phyloP scores from a whole-genome alignment of 2,797 vertebrate species.

The Thripadectes ignobilis region DNA sequence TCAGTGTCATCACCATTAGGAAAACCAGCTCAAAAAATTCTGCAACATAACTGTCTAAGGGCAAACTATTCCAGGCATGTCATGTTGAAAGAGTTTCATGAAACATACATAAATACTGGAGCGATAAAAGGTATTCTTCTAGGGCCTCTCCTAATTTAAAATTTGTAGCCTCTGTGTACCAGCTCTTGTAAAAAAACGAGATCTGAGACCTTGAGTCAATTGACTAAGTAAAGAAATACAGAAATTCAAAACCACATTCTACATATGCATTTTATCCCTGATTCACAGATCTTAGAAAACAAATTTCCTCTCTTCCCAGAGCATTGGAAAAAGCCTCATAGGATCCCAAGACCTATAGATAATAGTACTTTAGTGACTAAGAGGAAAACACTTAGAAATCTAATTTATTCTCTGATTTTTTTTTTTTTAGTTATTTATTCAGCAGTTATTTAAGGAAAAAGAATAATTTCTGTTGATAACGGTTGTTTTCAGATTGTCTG shows the following conservation, averaged over 20 bases:
- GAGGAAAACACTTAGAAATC: neutral
- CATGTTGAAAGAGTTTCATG: neutral
- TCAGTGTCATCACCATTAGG: neutral
- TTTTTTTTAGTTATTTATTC: neutral
- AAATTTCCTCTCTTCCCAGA: neutral
- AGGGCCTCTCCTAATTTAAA: neutral
- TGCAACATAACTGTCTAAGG: neutral
- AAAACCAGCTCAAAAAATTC: neutral
- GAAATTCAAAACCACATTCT: neutral
- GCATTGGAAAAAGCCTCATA: neutral
- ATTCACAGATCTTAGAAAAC: neutral
- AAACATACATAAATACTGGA: neutral
- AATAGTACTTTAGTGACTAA: neutral
- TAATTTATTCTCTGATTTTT: neutral
- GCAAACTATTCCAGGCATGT: neutral
- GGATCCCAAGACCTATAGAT: neutral
- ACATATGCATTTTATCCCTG: neutral
- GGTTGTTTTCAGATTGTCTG: neutral
- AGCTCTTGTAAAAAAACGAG: rapidly evolving
- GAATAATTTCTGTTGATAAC: neutral
- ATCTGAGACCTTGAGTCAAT: neutral
- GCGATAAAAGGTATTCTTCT: neutral
- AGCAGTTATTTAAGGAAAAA: neutral
- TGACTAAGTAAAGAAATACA: neutral
- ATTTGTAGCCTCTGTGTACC: neutral